Evolutionary conservation across 2,888 invertebrate species (phyloP), one percentile per base, ranked within the genome.

Genomic region (Hirudinaria manillensis): DNA sequence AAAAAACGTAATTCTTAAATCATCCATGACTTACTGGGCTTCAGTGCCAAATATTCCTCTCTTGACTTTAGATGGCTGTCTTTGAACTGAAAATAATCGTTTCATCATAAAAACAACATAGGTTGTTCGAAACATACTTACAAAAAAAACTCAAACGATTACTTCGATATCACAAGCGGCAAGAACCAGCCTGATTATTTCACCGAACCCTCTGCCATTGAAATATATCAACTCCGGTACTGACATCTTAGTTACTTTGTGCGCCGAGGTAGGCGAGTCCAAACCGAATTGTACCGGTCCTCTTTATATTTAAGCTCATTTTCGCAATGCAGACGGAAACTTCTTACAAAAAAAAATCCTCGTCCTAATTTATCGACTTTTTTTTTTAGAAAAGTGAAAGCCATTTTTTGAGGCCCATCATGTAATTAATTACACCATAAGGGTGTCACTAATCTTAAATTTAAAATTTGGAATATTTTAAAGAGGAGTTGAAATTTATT

Each of bases 151-250:
- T 24, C 61, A n/a, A 61, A 19, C 24, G 7, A 61, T 29, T 36
- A 75, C 75, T 51, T 67, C 45, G 36, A 76, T 51, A 7, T 53
- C 68, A 4, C 72, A 56, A 13, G 73, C 76, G 6, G 76, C 32
- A 21, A 76, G 55, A 4, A 66, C 36, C 7, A 76, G 3, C 53
- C 76, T 61, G 21, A 73, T 36, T 16, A 76, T 51, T 34, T 76
- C 76, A 6, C 24, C 76, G 19, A 19, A 36, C 16, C 76, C 76
- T 51, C 76, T 72, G 24, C 76, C 76, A 68, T 76, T 67, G 45
- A 76, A 76, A 53, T 76, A 76, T 7, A 45, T 13, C 16, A 76
- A 53, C 24, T 76, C 75, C n/a, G 51, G 29, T 6, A 34, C 3
- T 16, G 73, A 21, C 75, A 75, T 75, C 51, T 70, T 70, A n/a